Percentiles rank a stretch among this genome's conserved stretches.
Conservation (phyloP, 2,113 vertebrate species). For the Irena cyanogastra region DNA sequence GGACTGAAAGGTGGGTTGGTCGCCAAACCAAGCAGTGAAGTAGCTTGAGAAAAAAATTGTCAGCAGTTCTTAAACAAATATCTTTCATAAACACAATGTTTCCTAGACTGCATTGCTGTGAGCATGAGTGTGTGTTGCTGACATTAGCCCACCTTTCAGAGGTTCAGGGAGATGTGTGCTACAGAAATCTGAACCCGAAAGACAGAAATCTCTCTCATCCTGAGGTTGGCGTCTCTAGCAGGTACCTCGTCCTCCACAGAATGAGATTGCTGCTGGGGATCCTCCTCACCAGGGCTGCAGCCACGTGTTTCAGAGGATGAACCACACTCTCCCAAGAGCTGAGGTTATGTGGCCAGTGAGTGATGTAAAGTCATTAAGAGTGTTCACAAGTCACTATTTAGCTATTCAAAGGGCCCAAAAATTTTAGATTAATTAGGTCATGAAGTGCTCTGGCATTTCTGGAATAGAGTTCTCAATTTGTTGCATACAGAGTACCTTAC, state of each 20-base stretch:
- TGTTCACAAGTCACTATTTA: not conserved
- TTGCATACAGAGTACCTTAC: not conserved
- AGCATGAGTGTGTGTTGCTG: not conserved
- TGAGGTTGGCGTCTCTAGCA: not conserved
- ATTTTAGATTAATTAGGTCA: not conserved
- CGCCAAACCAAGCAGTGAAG: not conserved
- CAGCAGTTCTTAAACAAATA: conserved; percentile 42
- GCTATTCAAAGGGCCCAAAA: not conserved
- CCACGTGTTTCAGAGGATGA: not conserved
- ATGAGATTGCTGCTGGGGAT: not conserved
- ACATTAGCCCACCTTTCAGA: not conserved
- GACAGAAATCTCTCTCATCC: not conserved
- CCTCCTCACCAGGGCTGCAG: not conserved
- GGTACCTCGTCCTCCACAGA: accelerated
- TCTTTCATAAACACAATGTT: not conserved
- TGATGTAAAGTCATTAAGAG: not conserved
- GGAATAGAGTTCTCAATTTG: not conserved
- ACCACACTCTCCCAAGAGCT: accelerated
- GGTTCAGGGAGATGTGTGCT: not conserved
- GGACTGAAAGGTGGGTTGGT: not conserved
- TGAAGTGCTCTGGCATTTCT: not conserved
- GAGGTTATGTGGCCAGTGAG: not conserved
- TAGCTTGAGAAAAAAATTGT: not conserved
- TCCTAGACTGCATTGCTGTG: not conserved
- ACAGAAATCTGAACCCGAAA: not conserved